Percentiles rank a stretch among this genome's conserved stretches.
phyloP scores from a whole-genome alignment of 2,797 vertebrate genomes.

The Paguma larvata region DNA sequence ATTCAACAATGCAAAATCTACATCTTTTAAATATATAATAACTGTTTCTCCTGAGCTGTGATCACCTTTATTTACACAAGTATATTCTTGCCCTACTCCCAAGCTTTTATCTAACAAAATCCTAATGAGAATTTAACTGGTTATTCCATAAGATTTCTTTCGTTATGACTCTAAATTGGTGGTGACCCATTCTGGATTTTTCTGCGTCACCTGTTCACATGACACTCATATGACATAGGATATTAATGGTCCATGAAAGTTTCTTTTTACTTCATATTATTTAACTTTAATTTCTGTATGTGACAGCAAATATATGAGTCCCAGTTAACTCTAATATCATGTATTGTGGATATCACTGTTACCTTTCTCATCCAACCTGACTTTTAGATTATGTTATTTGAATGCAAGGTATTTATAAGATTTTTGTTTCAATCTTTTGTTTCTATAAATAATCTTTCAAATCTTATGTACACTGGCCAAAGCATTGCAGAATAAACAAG shows the following conservation, averaged over 20 bases:
- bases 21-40: not conserved
- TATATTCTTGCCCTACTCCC: not conserved
- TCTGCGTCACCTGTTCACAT: not conserved
- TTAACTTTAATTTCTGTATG: not conserved
- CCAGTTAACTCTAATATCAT: not conserved
- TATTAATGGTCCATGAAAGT: not conserved
- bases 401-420: not conserved
- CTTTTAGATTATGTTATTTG: not conserved
- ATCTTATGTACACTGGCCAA: not conserved
- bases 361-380: not conserved
- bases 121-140: not conserved
- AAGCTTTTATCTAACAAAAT: not conserved
- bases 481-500: not conserved
- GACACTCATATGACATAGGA: not conserved
- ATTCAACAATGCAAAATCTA: not conserved
- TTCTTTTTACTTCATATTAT: not conserved
- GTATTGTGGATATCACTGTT: not conserved
- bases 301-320: not conserved
- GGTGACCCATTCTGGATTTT: not conserved
- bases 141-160: not conserved
- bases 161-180: not conserved
- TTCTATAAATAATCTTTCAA: not conserved
- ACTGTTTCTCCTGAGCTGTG: not conserved
- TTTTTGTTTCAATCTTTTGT: slow-evolving; percentile 5
- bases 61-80: not conserved